Percentiles rank a stretch among this genome's conserved stretches.
Conservation (phyloP, 2,797 vertebrate species). For the Dermochelys coriacea region DNA sequence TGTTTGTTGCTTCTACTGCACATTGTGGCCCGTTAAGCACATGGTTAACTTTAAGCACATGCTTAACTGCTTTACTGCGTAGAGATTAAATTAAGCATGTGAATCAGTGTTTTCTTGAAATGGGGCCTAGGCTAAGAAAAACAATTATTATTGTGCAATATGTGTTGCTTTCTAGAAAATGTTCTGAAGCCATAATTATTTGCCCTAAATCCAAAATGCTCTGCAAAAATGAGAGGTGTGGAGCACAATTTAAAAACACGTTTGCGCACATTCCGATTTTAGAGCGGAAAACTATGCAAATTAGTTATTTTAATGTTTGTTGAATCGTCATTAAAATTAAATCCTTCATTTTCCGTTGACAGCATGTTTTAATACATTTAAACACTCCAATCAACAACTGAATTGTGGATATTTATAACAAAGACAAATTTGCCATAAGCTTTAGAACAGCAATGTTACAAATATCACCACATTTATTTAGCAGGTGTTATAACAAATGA, state of each 20-base stretch:
- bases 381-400: neutral
- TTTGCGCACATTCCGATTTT: rapidly evolving
- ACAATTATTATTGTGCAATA: neutral
- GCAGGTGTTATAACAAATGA: neutral
- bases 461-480: neutral
- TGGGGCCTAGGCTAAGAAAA: neutral
- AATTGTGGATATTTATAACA: slow-evolving; percentile 28
- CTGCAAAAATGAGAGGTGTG: neutral
- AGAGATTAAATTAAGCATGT: neutral
- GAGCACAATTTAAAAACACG: neutral
- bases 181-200: neutral
- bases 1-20: neutral
- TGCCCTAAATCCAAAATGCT: neutral
- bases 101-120: neutral
- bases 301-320: neutral
- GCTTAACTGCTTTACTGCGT: neutral
- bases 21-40: neutral
- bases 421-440: slow-evolving; percentile 39
- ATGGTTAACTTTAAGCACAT: neutral
- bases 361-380: neutral
- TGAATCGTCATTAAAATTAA: neutral
- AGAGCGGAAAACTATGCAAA: neutral
- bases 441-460: neutral
- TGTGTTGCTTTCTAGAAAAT: neutral
- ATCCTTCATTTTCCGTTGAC: neutral